phyloP scores from a whole-genome alignment of 2,888 invertebrate genomes.

The Lepidochrysops patricia region DNA sequence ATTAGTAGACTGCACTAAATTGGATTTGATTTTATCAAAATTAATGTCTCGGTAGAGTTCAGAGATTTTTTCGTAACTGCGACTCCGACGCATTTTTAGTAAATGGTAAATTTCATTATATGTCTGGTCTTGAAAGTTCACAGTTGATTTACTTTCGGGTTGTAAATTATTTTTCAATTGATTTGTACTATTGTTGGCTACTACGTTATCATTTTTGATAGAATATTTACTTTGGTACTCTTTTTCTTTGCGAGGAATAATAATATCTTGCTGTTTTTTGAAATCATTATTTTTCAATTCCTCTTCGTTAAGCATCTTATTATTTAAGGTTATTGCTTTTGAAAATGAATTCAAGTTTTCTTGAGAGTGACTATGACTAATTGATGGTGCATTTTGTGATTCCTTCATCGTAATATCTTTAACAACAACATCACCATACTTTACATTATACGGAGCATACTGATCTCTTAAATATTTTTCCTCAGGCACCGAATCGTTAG shows the following conservation, averaged over 20 bases:
- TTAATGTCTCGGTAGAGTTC: constrained; percentile 6
- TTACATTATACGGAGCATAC: not conserved
- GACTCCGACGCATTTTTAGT: constrained; percentile 28
- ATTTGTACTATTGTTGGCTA: not conserved
- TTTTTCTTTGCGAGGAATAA: not conserved
- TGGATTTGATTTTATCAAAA: constrained; percentile 16
- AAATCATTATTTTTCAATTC: not conserved
- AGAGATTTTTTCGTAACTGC: constrained; percentile 36
- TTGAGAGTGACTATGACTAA: not conserved
- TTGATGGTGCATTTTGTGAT: not conserved
- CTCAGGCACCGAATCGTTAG: not conserved
- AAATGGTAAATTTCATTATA: constrained; percentile 13
- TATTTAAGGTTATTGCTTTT: not conserved
- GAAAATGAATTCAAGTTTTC: not conserved
- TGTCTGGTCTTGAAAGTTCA: constrained; percentile 15
- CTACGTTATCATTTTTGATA: no score
- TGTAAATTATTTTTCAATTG: not conserved
- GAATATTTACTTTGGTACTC: not conserved
- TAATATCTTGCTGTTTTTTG: not conserved
- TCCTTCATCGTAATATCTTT: not conserved
- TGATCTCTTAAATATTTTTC: not conserved
- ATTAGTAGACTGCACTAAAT: constrained; percentile 16
- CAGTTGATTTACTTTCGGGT: not conserved
- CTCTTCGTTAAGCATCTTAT: not conserved
- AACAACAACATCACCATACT: not conserved